These are phyloP conservation scores for Trissolcus brochymenae DNA, from an alignment of 2,888 invertebrate genomes.

Conservation along the genomic window DNA sequence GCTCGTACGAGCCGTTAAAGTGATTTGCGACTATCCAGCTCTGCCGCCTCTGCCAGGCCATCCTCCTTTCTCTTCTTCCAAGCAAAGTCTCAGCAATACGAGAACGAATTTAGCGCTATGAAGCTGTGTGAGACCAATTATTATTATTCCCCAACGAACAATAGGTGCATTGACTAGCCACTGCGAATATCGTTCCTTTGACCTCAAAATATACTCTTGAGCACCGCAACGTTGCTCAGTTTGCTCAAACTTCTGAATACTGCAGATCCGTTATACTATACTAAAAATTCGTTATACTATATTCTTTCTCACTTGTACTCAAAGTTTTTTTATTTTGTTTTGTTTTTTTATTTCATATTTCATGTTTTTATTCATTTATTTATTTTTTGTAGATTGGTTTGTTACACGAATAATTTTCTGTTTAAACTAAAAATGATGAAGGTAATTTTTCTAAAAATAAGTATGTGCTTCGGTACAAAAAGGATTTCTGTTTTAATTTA, in stretches of 20 bases:
- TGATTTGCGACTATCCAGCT: slow-evolving; percentile 73
- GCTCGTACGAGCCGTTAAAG: slow-evolving; percentile 74
- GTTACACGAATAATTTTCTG: too few relatives aligned
- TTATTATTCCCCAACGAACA: slow-evolving; percentile 63
- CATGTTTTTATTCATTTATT: too few relatives aligned
- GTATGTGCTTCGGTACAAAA: too few relatives aligned
- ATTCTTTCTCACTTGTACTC: background rate
- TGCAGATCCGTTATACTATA: background rate
- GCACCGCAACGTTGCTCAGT: slow-evolving; percentile 25
- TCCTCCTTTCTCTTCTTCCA: slow-evolving; percentile 39
- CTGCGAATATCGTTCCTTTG: slow-evolving; percentile 51
- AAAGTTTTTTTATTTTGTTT: background rate
- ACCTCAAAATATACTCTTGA: slow-evolving; percentile 6
- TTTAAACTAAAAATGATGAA: too few relatives aligned
- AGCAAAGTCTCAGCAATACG: slow-evolving; percentile 44
- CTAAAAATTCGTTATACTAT: background rate
- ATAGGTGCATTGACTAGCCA: slow-evolving; percentile 54
- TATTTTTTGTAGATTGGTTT: background rate
- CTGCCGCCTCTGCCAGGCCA: slow-evolving; percentile 23
- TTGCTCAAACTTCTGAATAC: slow-evolving; percentile 1
- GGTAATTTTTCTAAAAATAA: too few relatives aligned
- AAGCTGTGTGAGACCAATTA: slow-evolving; percentile 62
- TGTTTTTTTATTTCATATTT: too few relatives aligned
- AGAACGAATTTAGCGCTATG: slow-evolving; percentile 52
- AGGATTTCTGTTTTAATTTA: too few relatives aligned